Percentiles rank a stretch among this genome's conserved stretches.
Conservation (phyloP, 2,888 invertebrate species). For the Andricus curvator region DNA sequence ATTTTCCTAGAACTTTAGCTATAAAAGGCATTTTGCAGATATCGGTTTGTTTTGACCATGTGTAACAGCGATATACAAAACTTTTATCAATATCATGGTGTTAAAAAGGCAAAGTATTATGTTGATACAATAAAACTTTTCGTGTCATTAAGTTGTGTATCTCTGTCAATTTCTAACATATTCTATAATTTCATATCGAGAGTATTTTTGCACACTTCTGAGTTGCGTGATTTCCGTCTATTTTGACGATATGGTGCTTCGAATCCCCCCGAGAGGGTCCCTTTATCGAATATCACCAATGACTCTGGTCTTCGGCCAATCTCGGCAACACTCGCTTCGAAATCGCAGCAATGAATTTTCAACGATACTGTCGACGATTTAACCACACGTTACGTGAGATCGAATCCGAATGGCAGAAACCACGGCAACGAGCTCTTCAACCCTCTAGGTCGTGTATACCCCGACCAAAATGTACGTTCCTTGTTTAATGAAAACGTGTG, state of each 20-base stretch:
- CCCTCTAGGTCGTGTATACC: background rate
- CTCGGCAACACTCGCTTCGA: background rate
- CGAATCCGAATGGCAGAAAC: background rate
- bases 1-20: no score
- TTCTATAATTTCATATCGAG: background rate
- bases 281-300: slow-evolving; percentile 2
- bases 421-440: background rate
- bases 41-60: no score
- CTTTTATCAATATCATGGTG: background rate
- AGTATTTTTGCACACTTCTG: background rate
- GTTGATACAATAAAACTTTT: background rate
- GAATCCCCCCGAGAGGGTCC: background rate
- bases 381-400: background rate
- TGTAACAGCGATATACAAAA: no score
- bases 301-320: background rate
- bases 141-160: background rate
- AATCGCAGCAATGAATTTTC: slow-evolving; percentile 1
- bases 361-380: background rate
- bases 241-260: background rate
- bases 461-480: background rate
- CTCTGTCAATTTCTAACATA: background rate
- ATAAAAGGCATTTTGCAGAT: no score
- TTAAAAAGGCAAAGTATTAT: background rate
- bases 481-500: slow-evolving; percentile 2
- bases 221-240: background rate